Conservation (phyloP, 2,113 vertebrate species). For the Epinephelus cyanopodus region DNA sequence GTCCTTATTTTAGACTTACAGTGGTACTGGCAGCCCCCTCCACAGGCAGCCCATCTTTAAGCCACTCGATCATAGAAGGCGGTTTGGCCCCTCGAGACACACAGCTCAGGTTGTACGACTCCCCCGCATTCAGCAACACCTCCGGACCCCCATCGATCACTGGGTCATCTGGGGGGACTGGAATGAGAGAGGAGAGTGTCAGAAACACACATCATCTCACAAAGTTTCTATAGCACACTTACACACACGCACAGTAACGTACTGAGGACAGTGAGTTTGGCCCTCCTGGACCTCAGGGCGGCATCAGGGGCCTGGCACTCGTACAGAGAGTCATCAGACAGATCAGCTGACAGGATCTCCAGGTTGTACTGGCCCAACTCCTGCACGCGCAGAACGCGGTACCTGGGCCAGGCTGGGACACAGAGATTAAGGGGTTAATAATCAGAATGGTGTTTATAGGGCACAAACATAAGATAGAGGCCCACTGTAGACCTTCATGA, state of each 20-base stretch:
- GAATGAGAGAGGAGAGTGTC: neutral
- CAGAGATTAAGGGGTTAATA: neutral
- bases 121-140: constrained; percentile 91
- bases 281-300: constrained; percentile 91
- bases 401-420: constrained; percentile 92
- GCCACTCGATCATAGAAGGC: constrained; percentile 90
- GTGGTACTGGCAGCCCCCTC: constrained; percentile 88
- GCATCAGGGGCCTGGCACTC: constrained; percentile 97
- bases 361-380: constrained; percentile 94
- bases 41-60: constrained; percentile 89
- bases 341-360: constrained; percentile 91
- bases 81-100: constrained; percentile 93
- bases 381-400: constrained; percentile 89
- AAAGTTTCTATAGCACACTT: too few relatives aligned
- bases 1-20: constrained; percentile 74
- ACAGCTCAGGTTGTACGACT: constrained; percentile 93
- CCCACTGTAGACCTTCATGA: neutral
- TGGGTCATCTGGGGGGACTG: constrained; percentile 92
- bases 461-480: neutral
- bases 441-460: neutral
- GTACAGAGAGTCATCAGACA: constrained; percentile 93
- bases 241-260: constrained; percentile 35
- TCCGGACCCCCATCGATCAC: constrained; percentile 91
- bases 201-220: neutral
- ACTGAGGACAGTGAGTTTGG: constrained; percentile 94